Conservation (phyloP, 35 echinoderm and acorn worm genomes). For the Acanthaster planci region DNA sequence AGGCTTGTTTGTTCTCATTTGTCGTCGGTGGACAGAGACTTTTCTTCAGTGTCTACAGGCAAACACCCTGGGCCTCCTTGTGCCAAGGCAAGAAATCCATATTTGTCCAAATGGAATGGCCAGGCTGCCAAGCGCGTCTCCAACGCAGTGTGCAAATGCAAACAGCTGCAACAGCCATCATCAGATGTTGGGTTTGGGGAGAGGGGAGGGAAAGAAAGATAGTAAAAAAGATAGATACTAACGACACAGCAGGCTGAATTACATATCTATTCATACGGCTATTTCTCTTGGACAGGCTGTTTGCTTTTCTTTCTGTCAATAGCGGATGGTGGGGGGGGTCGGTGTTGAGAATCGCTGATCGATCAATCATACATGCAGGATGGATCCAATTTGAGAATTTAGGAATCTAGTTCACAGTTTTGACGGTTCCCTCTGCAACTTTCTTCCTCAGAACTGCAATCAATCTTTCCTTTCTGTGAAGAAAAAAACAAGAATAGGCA, state of each 20-base stretch:
- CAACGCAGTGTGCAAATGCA: background rate
- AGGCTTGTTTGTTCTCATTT: constrained; percentile 9
- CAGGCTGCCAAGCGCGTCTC: background rate
- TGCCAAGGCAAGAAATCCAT: background rate
- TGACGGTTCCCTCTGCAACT: constrained; percentile 81
- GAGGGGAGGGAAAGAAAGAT: too few relatives aligned
- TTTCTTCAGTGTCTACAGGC: background rate
- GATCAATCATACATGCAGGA: background rate
- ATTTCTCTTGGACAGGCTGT: too few relatives aligned
- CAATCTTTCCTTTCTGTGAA: constrained; percentile 75
- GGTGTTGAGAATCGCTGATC: background rate
- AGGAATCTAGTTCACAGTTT: constrained; percentile 65
- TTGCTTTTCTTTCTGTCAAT: background rate
- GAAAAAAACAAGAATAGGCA: constrained; percentile 8
- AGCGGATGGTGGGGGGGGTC: background rate
- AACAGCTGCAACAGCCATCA: background rate
- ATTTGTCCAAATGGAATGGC: constrained; percentile 7
- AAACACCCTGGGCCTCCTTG: background rate
- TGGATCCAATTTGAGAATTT: too few relatives aligned
- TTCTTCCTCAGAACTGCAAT: constrained; percentile 88
- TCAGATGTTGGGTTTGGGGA: too few relatives aligned
- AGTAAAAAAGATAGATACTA: too few relatives aligned
- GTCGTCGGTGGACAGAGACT: background rate
- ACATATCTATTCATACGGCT: too few relatives aligned
- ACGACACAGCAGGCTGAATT: too few relatives aligned